Evolutionary conservation across 35 echinoderm and acorn worm species (phyloP).

Genomic region (Hemicentrotus pulcherrimus): DNA sequence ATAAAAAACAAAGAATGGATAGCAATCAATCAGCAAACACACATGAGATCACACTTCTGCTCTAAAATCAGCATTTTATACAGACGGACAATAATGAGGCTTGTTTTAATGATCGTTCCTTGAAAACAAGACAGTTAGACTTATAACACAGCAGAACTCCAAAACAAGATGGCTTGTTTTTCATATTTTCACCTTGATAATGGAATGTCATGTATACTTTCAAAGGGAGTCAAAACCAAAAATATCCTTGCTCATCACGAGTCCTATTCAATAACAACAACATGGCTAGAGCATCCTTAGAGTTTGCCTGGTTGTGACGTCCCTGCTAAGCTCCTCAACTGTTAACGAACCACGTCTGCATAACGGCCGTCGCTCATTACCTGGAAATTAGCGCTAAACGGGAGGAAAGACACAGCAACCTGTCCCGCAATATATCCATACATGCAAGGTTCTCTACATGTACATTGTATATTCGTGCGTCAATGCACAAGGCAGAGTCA

Average conservation of each 20-base stretch:
- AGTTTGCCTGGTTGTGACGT: not conserved
- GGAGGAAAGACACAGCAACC: not conserved
- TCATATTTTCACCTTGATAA: not conserved
- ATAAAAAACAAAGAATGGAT: no score
- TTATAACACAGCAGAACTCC: not conserved
- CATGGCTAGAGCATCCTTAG: not conserved
- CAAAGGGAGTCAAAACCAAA: not conserved
- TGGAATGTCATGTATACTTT: not conserved
- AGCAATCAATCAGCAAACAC: no score
- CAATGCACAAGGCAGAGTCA: not conserved
- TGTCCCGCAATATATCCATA: not conserved
- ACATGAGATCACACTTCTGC: no score
- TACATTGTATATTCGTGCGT: no score
- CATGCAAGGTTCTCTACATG: not conserved
- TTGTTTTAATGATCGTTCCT: no score
- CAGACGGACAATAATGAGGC: no score
- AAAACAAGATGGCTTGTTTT: not conserved
- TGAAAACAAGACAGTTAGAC: not conserved
- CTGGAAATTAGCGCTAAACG: not conserved
- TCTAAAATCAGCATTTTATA: no score
- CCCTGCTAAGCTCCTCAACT: not conserved
- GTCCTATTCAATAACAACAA: not conserved
- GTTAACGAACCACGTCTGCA: not conserved
- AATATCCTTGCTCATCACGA: not conserved
- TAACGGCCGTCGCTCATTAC: not conserved